Evolutionary conservation across 2,113 vertebrate species (phyloP).

Genomic region (Lepidiolamprologus cunningtoni): DNA sequence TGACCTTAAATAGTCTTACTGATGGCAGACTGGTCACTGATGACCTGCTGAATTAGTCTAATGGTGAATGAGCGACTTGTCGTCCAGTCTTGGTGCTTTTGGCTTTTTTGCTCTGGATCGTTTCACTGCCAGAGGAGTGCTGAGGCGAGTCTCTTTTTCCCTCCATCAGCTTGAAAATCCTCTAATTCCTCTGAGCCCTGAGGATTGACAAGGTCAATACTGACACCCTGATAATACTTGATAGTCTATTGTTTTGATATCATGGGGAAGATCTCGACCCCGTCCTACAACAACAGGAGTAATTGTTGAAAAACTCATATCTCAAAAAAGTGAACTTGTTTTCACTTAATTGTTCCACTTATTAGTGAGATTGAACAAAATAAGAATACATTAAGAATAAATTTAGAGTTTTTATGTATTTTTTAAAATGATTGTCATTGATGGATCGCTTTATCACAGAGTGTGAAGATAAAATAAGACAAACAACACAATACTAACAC

Average conservation of each 20-base stretch:
- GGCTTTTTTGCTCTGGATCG: background rate
- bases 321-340: background rate
- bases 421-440: background rate
- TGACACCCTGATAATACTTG: background rate
- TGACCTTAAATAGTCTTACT: background rate
- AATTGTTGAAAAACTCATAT: background rate
- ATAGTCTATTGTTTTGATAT: background rate
- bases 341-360: background rate
- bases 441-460: background rate
- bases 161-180: background rate
- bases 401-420: background rate
- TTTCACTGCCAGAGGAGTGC: background rate
- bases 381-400: background rate
- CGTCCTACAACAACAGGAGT: background rate
- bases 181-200: background rate
- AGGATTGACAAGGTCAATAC: background rate
- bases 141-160: background rate
- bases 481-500: background rate
- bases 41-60: background rate
- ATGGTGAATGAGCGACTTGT: background rate
- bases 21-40: background rate
- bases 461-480: background rate
- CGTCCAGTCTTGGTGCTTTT: background rate
- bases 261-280: background rate
- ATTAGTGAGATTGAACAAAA: background rate